Evolutionary conservation across 2,797 vertebrate species (phyloP).

Genomic region (Paedocypris micromegethes): DNA sequence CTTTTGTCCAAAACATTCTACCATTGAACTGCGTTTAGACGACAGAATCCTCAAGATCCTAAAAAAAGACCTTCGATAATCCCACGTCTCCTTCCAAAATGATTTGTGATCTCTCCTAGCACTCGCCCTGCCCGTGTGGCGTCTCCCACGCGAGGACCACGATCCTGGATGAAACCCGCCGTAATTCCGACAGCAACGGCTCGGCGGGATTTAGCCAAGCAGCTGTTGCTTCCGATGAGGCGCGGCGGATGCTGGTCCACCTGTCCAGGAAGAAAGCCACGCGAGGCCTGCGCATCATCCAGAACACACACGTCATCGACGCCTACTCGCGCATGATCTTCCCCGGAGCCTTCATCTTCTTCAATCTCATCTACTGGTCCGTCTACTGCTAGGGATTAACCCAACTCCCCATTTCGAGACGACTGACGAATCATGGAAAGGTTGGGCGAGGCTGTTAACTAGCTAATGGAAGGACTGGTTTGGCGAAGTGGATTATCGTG

Average conservation of each 20-base stretch:
- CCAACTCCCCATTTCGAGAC: no score
- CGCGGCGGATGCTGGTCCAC: conserved; percentile 81
- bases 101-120: conserved; percentile 16
- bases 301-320: conserved; percentile 89
- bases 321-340: conserved; percentile 92
- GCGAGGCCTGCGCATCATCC: conserved; percentile 77
- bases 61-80: no score
- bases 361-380: conserved; percentile 95
- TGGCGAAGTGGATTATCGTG: no score
- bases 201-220: conserved; percentile 81
- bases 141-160: conserved; percentile 79
- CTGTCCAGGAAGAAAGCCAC: conserved; percentile 76
- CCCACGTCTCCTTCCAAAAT: not conserved
- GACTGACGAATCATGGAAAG: no score
- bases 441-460: no score
- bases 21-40: no score
- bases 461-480: no score
- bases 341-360: conserved; percentile 88
- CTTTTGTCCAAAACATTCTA: no score
- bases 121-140: conserved; percentile 79
- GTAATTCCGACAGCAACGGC: conserved; percentile 83
- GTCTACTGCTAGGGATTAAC: conserved; percentile 74
- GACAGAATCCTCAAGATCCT: no score
- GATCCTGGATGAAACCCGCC: conserved; percentile 83
- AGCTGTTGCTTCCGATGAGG: conserved; percentile 69